Conservation (phyloP, 1,140 invertebrate genomes). For the Amyelois transitella region DNA sequence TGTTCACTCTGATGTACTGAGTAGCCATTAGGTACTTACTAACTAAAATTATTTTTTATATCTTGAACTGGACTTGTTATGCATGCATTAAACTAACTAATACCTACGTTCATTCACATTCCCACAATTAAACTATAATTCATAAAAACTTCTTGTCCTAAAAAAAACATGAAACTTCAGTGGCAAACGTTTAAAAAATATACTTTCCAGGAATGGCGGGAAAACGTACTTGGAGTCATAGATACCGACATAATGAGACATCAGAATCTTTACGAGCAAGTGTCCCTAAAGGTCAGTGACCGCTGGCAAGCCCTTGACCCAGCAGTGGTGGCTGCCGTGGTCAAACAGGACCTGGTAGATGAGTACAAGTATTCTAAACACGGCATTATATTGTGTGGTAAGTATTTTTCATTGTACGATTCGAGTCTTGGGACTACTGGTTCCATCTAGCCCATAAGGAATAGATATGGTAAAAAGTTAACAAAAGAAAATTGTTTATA, state of each 20-base stretch:
- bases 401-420: constrained; percentile 7
- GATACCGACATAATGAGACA: constrained; percentile 43
- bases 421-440: neutral
- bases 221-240: constrained; percentile 44
- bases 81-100: too few species aligned
- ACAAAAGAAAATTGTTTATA: too few species aligned
- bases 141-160: too few species aligned
- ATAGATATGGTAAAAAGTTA: neutral
- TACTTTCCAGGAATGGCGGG: constrained; percentile 44
- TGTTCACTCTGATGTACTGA: too few species aligned
- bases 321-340: constrained; percentile 28
- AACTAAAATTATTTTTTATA: too few species aligned
- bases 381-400: constrained; percentile 47
- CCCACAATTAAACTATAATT: too few species aligned
- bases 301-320: constrained; percentile 47
- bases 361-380: constrained; percentile 53
- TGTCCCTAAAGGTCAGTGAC: constrained; percentile 21
- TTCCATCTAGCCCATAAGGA: neutral
- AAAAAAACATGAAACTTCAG: too few species aligned
- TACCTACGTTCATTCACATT: too few species aligned
- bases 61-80: too few species aligned
- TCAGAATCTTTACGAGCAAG: constrained; percentile 43
- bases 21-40: too few species aligned
- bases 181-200: too few species aligned
- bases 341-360: constrained; percentile 40